phyloP scores from a whole-genome alignment of 2,113 vertebrate genomes.

The Sebastes schlegelii region DNA sequence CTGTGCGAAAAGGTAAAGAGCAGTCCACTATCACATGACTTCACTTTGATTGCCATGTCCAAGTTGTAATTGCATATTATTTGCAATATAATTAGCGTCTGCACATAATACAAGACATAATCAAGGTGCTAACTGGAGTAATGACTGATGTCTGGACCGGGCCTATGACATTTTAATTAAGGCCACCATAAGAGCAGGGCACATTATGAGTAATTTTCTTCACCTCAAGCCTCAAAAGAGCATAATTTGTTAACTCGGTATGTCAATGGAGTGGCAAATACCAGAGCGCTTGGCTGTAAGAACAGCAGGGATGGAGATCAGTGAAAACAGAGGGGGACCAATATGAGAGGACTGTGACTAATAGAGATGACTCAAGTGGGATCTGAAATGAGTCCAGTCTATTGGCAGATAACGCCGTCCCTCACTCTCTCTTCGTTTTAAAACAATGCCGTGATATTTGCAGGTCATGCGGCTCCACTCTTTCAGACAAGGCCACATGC shows the following conservation, averaged over 20 bases:
- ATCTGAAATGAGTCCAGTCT: slow-evolving; percentile 18
- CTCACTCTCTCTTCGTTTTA: slow-evolving; percentile 8
- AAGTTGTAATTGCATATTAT: slow-evolving; percentile 47
- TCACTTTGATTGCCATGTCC: slow-evolving; percentile 19
- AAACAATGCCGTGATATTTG: slow-evolving; percentile 47
- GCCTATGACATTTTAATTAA: slow-evolving; percentile 73
- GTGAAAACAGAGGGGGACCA: slow-evolving; percentile 10
- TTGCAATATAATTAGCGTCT: slow-evolving; percentile 48
- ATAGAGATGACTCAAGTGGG: slow-evolving; percentile 31
- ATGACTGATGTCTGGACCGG: slow-evolving; percentile 57
- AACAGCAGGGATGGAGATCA: slow-evolving; percentile 35
- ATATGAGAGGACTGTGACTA: slow-evolving; percentile 35
- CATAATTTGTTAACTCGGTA: slow-evolving; percentile 67
- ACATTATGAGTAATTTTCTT: slow-evolving; percentile 68
- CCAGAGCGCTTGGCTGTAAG: slow-evolving; percentile 21
- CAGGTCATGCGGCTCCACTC: slow-evolving; percentile 36
- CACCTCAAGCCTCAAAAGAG: slow-evolving; percentile 59
- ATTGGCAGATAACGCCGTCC: slow-evolving; percentile 12
- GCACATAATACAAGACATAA: slow-evolving; percentile 48
- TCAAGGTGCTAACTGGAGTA: slow-evolving; percentile 55
- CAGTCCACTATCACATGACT: neutral
- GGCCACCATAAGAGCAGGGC: slow-evolving; percentile 61
- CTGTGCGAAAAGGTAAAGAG: neutral
- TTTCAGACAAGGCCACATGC: slow-evolving; percentile 39
- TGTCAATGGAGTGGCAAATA: slow-evolving; percentile 50